A percentile compares a stretch with the other conserved stretches of the same genome.
These are phyloP conservation scores for Tipula unca DNA, from an alignment of 2,888 invertebrate genomes.

Conservation along the genomic window DNA sequence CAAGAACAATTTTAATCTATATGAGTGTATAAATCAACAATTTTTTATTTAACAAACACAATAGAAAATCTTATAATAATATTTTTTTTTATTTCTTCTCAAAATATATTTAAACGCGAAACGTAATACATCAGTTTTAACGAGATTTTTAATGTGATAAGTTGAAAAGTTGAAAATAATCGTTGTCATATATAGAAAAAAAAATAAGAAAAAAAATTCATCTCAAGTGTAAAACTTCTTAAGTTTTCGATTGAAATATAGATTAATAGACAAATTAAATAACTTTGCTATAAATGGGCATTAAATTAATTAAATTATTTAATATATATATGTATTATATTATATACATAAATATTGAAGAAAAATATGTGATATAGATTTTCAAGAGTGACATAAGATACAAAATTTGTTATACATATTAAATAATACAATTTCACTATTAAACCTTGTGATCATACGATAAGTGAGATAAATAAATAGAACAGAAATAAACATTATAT, in stretches of 20 bases:
- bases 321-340: too few species aligned
- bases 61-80: not conserved
- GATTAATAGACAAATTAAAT: not conserved
- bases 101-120: not conserved
- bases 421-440: not conserved
- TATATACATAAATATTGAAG: not conserved
- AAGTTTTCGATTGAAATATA: not conserved
- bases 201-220: not conserved
- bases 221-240: not conserved
- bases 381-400: not conserved
- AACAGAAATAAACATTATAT: not conserved
- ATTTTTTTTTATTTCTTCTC: not conserved
- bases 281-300: not conserved
- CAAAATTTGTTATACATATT: not conserved
- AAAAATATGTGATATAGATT: not conserved
- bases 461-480: not conserved
- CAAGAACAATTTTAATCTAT: not conserved
- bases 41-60: not conserved
- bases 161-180: not conserved
- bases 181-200: not conserved
- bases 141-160: slow-evolving; percentile 14
- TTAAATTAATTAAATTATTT: not conserved
- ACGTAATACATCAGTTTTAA: slow-evolving; percentile 8
- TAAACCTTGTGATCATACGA: not conserved
- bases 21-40: not conserved